Evolutionary conservation across 2,113 vertebrate species (phyloP), one percentile per base, ranked within the genome.

Genomic region (Anser cygnoides): DNA sequence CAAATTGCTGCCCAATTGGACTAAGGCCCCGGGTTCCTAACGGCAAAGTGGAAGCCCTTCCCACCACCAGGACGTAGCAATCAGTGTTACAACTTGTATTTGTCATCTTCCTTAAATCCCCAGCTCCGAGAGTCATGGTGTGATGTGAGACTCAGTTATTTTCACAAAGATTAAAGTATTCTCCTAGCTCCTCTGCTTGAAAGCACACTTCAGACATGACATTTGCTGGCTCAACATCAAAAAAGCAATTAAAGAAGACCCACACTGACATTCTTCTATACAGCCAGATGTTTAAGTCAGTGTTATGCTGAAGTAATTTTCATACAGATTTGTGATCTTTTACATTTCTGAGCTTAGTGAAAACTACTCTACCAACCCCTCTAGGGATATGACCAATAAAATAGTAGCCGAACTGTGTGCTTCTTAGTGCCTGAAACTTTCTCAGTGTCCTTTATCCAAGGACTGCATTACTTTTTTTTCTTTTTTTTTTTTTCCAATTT

Each of bases 181-280:
- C 37, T 85, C 21, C 90, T 57, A 65, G 67, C 50, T 74, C 43
- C 54, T 46, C n/a, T 61, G 66, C 21, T 72, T 74, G 91, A 89
- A 82, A 87, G 87, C 57, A 52, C 52, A 6, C 82, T 89, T 89
- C 87, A 91, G 50, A 84, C 4, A 2, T 82, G 87, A 87, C 75
- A 82, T 72, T 89, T 94, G 19, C 71, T 95, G 85, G 66, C 90
- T 87, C 54, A 9, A 59, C 11, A 83, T 92, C 68, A 92, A 95
- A 91, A 93, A 82, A 22, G 2, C 46, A 79, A 72, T 91, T 87
- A 37, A 68, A 89, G 68, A 43, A 92, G 70, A 74, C 57, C 81
- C 66, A 46, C 43, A 17, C 4, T 63, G 71, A 67, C 88, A 72
- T 74, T 90, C 49, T 90, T 84, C 29, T 23, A 8, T 37, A 68